Evolutionary conservation across 2,113 vertebrate genomes (phyloP), one percentile per base, ranked within the genome.

Genomic region (Notothenia rossii): DNA sequence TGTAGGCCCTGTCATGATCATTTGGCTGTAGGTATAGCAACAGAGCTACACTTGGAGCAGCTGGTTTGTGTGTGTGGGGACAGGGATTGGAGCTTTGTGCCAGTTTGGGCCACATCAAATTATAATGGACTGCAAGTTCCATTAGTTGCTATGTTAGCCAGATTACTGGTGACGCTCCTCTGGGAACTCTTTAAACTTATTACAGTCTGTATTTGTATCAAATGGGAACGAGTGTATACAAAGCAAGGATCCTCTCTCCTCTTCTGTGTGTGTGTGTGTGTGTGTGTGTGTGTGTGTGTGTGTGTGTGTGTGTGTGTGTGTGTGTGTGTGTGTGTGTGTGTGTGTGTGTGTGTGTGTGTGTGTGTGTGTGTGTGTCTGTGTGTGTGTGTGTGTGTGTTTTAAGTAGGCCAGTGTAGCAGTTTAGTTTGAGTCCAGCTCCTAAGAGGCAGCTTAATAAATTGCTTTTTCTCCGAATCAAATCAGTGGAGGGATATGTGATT

Each of bases 391-490:
- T 63, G 40, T 73, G 60, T 58, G 53, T 60, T 45, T 46, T 84
- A 87, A 91, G 75, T 86, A 89, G 89, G 86, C 84, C 83, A 84
- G 83, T 43, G 51, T 76, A 79, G 80, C 74, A 82, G 86, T 89
- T 87, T 78, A 87, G 88, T 88, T 87, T 88, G 77, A 87, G 83
- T 88, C 85, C 81, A 51, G 63, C 81, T 87, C 92, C 88, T 91
- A 77, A 90, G 91, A 91, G 91, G 78, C 79, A 62, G 64, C 91
- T 90, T 93, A 92, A 92, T 92, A 93, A 92, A 93, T 92, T 89
- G 91, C 87, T 90, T 92, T 92, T 90, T 87, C 91, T 84, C 84
- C 17, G 75, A 85, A 91, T 89, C 90, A 91, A 88, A 89, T 92
- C 86, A 92, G 83, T 64, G 69, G 84, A 86, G 81, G 83, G 86